Evolutionary conservation across 2,797 vertebrate species (phyloP), one percentile per base, ranked within the genome.

Genomic region (Ctenopoma kingsleyae): DNA sequence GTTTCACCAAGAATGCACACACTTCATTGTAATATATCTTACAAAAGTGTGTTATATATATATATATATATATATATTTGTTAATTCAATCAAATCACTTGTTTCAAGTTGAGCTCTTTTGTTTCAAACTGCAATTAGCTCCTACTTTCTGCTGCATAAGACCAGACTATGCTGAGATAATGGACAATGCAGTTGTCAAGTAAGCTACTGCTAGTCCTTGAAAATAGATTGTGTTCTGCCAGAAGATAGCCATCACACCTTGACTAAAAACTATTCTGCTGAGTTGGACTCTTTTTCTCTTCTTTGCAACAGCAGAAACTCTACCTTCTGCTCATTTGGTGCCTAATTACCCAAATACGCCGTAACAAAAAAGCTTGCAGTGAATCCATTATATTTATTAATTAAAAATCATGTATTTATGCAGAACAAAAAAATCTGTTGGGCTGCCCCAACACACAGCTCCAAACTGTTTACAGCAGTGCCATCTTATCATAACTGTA

Each of bases 101-200:
- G 23, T 25, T 25, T 30, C 27, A 30, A 30, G 27, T 1, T 30
- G 27, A 30, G 1, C 6, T 30, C 27, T 30, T 48, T 51, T 68
- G 67, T 30, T 30, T 30, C 27, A 55, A 80, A 64, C 2, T 55
- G 35, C 60, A 76, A 52, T 80, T 46, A 58, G 9, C 35, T 43
- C 19, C 17, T 15, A 20, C 46, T 65, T 69, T 73, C 67, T 44
- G 69, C 75, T 70, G 72, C 32, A 32, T n/a, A 57, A 30, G 60
- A 72, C 46, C 85, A 87, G 78, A 87, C 83, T 82, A 78, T 67
- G 59, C 41, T 8, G 40, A 62, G 63, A 85, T 84, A 82, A 87
- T 74, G 71, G 83, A 71, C 72, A 70, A 54, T 25, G 19, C 16
- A 76, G 69, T 72, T 63, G 54, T 80, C 62, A 80, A 61, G 70